Percentiles rank a stretch among this genome's conserved stretches.
These are phyloP conservation scores for Thermophis baileyi DNA, from an alignment of 2,113 vertebrate species.

Conservation along the genomic window DNA sequence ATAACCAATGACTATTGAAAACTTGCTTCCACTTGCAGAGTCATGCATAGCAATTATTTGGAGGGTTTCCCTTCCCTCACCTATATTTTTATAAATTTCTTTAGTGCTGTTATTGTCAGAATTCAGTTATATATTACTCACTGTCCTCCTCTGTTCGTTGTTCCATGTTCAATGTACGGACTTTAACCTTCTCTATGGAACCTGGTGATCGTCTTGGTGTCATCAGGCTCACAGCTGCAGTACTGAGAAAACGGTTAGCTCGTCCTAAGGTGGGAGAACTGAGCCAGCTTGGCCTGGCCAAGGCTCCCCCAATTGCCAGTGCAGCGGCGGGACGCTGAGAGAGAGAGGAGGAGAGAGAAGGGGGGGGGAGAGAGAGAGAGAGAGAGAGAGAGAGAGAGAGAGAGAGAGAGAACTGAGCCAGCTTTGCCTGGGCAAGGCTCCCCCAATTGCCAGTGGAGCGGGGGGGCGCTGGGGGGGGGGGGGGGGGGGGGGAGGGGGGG, in stretches of 20 bases:
- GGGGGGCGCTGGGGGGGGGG: no score
- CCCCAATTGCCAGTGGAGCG: no score
- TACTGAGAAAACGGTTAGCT: conserved; percentile 95
- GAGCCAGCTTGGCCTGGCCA: conserved; percentile 90
- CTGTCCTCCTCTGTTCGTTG: conserved; percentile 94
- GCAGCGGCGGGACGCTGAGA: conserved; percentile 83
- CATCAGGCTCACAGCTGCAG: conserved; percentile 92
- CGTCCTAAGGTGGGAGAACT: conserved; percentile 94
- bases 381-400: background rate
- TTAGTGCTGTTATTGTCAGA: background rate
- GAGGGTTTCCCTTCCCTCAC: background rate
- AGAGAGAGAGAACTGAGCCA: background rate
- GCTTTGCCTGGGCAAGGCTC: no score
- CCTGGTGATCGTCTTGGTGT: conserved; percentile 86
- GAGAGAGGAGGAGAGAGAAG: conserved; percentile 46
- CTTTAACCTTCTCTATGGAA: conserved; percentile 86
- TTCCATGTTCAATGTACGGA: conserved; percentile 84
- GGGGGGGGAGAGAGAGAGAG: conserved; percentile 45
- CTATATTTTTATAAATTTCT: background rate
- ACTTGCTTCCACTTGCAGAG: background rate
- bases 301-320: conserved; percentile 80
- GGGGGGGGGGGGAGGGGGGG: no score
- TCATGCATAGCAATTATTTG: background rate
- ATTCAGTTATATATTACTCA: conserved; percentile 65
- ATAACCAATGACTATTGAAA: background rate